phyloP scores from a whole-genome alignment of 2,797 vertebrate species.

The Enteromius treurensis region DNA sequence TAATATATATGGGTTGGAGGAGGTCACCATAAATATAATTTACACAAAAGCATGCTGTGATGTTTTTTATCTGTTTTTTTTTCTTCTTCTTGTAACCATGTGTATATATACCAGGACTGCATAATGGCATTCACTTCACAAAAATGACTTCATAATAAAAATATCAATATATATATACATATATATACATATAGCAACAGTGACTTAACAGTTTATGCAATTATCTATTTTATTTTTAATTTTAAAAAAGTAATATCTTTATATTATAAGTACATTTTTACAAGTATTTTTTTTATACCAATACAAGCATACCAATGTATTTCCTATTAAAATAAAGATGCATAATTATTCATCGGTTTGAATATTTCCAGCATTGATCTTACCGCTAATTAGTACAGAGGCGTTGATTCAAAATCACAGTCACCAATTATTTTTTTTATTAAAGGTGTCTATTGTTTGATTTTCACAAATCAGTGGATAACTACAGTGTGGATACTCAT shows the following conservation, averaged over 20 bases:
- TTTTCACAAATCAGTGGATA: constrained; percentile 65
- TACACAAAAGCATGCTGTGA: background rate
- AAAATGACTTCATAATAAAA: background rate
- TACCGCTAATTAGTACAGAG: background rate
- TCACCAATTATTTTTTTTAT: background rate
- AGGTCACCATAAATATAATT: background rate
- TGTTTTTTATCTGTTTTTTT: background rate
- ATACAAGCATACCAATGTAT: background rate
- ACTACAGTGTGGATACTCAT: constrained; percentile 31
- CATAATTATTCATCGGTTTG: background rate
- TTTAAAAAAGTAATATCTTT: background rate
- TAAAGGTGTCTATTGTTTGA: background rate
- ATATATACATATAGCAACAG: background rate
- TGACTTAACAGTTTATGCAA: constrained; percentile 2
- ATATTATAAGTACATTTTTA: background rate
- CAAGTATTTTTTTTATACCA: background rate
- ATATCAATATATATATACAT: background rate
- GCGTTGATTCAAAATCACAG: background rate
- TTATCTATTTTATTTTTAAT: background rate
- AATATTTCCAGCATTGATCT: background rate
- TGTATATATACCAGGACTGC: background rate
- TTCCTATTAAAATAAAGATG: background rate
- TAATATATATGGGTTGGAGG: no score
- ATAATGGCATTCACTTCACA: background rate
- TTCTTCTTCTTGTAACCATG: background rate